Conservation (phyloP, 2,797 vertebrate species). For the Crotalus adamanteus region DNA sequence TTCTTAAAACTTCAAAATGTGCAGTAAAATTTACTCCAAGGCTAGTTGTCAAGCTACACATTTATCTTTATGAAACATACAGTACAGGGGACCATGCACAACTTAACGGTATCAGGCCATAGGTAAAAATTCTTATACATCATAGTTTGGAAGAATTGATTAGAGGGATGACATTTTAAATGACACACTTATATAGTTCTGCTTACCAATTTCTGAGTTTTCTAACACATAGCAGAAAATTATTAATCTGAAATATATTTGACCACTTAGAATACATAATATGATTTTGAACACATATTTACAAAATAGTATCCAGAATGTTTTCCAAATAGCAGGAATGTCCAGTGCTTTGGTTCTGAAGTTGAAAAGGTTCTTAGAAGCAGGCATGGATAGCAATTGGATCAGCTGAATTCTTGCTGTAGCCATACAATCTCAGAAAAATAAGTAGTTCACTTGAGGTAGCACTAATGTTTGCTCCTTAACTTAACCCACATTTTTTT, state of each 20-base stretch:
- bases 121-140: not conserved
- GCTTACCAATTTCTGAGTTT: not conserved
- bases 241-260: not conserved
- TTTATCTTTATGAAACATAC: not conserved
- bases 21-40: not conserved
- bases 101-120: not conserved
- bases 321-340: not conserved
- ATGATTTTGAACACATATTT: not conserved
- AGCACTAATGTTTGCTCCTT: not conserved
- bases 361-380: not conserved
- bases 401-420: not conserved
- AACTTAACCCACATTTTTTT: not conserved
- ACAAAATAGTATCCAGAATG: not conserved
- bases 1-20: not conserved
- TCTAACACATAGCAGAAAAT: not conserved
- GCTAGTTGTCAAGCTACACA: not conserved
- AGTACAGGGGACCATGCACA: not conserved
- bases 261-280: not conserved
- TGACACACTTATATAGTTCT: not conserved
- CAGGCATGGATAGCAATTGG: not conserved
- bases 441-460: not conserved
- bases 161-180: not conserved
- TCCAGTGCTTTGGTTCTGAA: not conserved
- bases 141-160: not conserved
- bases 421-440: not conserved